Evolutionary conservation across 53 echinoderm and acorn worm species (phyloP).

Genomic region (Patiria pectinifera): DNA sequence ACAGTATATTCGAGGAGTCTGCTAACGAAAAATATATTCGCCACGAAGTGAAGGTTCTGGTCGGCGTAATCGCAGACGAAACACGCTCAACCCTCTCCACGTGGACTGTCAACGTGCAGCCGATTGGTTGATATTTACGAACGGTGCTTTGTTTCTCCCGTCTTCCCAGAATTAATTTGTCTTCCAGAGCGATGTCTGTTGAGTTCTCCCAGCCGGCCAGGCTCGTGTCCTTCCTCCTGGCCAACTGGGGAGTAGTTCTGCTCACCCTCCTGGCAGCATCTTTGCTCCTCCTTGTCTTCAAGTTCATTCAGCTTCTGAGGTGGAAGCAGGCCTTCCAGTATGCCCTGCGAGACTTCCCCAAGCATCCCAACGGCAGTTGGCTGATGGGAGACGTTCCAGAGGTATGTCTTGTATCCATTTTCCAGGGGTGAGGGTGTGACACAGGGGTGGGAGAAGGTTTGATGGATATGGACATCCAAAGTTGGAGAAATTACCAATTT

Average conservation of each 20-base stretch:
- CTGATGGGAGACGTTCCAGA: slow-evolving; percentile 60
- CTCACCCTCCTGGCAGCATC: slow-evolving; percentile 19
- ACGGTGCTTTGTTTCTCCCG: too few relatives aligned
- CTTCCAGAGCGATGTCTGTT: background rate
- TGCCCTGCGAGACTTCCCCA: slow-evolving; percentile 58
- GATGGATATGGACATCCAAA: too few relatives aligned
- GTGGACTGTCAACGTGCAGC: background rate
- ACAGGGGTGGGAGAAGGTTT: too few relatives aligned
- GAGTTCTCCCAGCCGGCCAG: background rate
- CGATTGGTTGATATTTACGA: background rate
- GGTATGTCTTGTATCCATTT: slow-evolving; percentile 14
- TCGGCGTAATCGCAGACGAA: too few relatives aligned
- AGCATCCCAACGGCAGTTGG: slow-evolving; percentile 64
- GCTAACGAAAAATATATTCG: too few relatives aligned
- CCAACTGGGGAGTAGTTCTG: slow-evolving; percentile 32
- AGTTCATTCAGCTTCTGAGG: slow-evolving; percentile 42
- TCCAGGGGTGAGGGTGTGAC: background rate
- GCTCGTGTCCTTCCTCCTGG: background rate
- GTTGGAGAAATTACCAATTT: too few relatives aligned
- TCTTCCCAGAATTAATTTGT: background rate
- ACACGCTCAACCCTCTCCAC: background rate
- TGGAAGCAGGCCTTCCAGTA: slow-evolving; percentile 34
- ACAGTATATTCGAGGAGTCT: background rate
- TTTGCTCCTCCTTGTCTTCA: slow-evolving; percentile 18
- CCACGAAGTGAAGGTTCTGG: too few relatives aligned